phyloP scores from a whole-genome alignment of 2,888 invertebrate species.

The Pristionchus maxplancki region DNA sequence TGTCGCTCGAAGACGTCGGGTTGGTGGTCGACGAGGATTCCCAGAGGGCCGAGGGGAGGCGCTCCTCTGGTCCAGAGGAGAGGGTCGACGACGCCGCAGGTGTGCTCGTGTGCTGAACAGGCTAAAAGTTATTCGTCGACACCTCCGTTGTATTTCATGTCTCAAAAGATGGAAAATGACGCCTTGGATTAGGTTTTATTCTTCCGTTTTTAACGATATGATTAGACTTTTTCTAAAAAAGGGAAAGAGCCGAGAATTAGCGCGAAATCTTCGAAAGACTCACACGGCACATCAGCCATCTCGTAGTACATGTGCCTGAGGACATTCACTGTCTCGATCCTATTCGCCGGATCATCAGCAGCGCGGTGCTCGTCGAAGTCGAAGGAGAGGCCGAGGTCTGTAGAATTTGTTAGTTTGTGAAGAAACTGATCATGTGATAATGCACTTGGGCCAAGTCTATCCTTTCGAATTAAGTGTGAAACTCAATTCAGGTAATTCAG shows the following conservation, averaged over 20 bases:
- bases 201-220: no score
- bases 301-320: neutral
- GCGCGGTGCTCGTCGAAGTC: conserved; percentile 44
- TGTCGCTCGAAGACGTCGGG: conserved; percentile 6
- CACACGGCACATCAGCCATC: neutral
- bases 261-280: no score
- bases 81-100: conserved; percentile 50
- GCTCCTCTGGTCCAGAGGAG: conserved; percentile 18
- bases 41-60: neutral
- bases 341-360: neutral
- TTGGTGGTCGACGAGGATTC: conserved; percentile 17
- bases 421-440: neutral
- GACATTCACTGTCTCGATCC: conserved; percentile 33
- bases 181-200: neutral
- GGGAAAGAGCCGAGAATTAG: no score
- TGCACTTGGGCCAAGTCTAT: no score
- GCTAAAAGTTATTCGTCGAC: no score
- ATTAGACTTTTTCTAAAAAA: no score
- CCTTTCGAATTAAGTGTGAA: neutral
- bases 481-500: neutral
- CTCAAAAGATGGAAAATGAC: no score
- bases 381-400: conserved; percentile 49
- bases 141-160: no score
- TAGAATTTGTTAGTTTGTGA: neutral
- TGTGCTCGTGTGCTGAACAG: neutral